Evolutionary conservation across 2,113 vertebrate genomes (phyloP).

Genomic region (Myotis lucifugus): DNA sequence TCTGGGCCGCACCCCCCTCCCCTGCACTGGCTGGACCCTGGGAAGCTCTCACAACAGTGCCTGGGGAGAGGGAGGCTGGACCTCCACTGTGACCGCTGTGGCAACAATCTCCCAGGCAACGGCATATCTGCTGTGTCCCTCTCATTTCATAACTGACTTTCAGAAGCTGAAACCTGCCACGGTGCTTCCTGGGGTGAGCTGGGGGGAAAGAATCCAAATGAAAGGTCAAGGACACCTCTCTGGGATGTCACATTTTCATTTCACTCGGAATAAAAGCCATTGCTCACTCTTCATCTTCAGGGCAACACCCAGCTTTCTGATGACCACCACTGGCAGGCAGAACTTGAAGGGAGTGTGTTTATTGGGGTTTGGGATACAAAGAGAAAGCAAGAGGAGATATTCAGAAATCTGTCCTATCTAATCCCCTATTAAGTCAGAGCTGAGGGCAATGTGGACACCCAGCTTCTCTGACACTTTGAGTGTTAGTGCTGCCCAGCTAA

Average conservation of each 20-base stretch:
- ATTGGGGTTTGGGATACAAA: neutral
- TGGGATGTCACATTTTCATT: neutral
- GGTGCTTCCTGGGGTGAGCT: neutral
- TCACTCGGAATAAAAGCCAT: neutral
- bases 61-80: neutral
- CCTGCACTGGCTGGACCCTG: neutral
- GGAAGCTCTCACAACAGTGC: neutral
- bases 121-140: neutral
- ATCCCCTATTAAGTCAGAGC: neutral
- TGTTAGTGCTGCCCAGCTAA: neutral
- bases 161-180: neutral
- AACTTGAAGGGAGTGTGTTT: neutral
- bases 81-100: neutral
- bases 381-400: neutral
- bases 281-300: neutral
- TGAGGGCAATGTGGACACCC: neutral
- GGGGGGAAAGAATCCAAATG: neutral
- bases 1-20: neutral
- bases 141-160: neutral
- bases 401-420: neutral
- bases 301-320: neutral
- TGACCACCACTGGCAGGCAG: neutral
- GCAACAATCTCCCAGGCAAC: neutral
- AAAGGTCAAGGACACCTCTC: slow-evolving; percentile 7
- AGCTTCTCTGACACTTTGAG: neutral